Evolutionary conservation across 2,888 invertebrate species (phyloP).

Genomic region (Drosophila planitibia): DNA sequence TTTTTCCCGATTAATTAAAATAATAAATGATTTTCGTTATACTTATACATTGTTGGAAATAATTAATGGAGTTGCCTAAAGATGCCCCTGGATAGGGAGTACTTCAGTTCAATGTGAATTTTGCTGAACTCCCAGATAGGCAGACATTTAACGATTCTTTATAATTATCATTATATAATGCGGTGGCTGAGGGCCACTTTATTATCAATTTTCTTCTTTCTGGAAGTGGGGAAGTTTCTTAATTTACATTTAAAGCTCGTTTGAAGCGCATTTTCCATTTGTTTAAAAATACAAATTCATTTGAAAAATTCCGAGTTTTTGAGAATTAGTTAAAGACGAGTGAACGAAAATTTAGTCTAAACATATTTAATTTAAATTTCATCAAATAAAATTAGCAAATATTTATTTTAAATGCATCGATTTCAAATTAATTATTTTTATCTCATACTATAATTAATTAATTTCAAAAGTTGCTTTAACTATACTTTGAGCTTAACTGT

Average conservation of each 20-base stretch:
- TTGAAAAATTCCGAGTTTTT: neutral
- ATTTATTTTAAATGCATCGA: neutral
- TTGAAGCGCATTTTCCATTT: neutral
- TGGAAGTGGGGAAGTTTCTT: neutral
- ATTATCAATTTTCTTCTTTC: neutral
- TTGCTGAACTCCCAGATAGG: neutral
- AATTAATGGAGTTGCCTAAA: constrained; percentile 54
- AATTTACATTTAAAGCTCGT: neutral
- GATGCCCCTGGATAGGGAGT: constrained; percentile 1
- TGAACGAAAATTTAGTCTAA: neutral
- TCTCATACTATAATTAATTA: no score
- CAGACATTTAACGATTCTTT: neutral
- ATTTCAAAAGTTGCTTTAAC: neutral
- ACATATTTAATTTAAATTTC: neutral
- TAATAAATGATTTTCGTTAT: constrained; percentile 68
- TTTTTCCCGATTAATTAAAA: constrained; percentile 66
- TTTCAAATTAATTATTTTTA: neutral
- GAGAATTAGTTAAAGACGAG: no score
- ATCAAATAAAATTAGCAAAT: neutral
- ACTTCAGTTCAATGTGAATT: constrained; percentile 22
- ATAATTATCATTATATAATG: neutral
- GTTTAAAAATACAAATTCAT: neutral
- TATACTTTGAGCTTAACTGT: neutral
- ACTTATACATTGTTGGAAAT: constrained; percentile 44
- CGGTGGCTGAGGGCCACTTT: neutral